Base-by-base conservation (phyloP, 2,888 invertebrate species). In the Melipona beecheii region DNA sequence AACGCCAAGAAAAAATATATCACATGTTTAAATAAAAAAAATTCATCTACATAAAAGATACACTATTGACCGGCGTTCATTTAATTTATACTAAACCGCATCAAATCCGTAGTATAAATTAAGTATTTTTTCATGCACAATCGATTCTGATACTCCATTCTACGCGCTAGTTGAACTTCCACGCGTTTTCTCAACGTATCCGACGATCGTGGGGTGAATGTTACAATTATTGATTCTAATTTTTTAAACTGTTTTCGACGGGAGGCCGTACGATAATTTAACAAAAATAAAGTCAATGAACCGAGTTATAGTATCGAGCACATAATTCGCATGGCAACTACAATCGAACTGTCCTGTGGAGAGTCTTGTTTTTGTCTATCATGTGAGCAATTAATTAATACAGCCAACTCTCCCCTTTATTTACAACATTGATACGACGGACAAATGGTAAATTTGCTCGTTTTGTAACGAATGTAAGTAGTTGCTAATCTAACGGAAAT, bases 1-100 rank as follows among this genome's bases (percentile, higher is more conserved):
- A 64, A 60, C 31, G 54, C 68, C 68, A 24, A 77, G 72, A 78
- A 73, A 73, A 70, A 74, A 72, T 86, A 78, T 89, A 78, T 89
- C 83, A 89, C 89, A 89, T 89, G 80, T 86, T 88, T 86, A 56
- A 81, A 64, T 58, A 69, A 52, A 65, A 56, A 75, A 50, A 77
- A 72, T 69, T 84, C 72, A 31, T 74, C 24, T 56, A 69, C 54
- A 65, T 54, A 54, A 78, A 60, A 75, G 49, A 65, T 60, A 60
- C 62, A 43, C 54, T 24, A 27, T 27, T 62, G 15, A n/a, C 19
- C 62, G 68, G 31, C 66, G 62, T 6, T 69, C 75, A 58, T 82
- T 84, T 84, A 86, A 81, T 81, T 84, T 52, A 78, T 70, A 73
- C 75, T 71, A 64, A 70, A 78, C 31, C 60, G 77, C 60, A 76